Conservation (phyloP, 2,113 vertebrate genomes). For the Mesoclemmys tuberculata region DNA sequence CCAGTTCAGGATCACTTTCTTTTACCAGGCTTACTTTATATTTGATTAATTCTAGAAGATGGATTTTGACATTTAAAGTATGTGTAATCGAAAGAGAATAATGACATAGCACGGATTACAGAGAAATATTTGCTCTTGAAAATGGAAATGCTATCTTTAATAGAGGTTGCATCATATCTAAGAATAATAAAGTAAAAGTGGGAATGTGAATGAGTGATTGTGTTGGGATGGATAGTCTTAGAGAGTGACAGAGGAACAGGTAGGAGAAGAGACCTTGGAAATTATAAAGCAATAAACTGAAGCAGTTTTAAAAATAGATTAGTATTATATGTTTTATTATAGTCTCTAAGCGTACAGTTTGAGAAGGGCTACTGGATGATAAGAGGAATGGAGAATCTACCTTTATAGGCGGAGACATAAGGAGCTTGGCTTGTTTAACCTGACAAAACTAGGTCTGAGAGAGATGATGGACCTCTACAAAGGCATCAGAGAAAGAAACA, state of each 20-base stretch:
- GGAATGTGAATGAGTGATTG: slow-evolving; percentile 14
- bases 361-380: background rate
- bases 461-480: background rate
- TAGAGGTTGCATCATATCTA: slow-evolving; percentile 28
- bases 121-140: slow-evolving; percentile 66
- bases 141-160: slow-evolving; percentile 56
- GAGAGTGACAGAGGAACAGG: background rate
- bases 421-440: background rate
- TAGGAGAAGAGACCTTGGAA: slow-evolving; percentile 7
- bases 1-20: slow-evolving; percentile 40
- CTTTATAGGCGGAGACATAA: background rate
- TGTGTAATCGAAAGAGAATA: slow-evolving; percentile 52
- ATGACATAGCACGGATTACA: slow-evolving; percentile 48
- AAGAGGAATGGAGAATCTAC: background rate
- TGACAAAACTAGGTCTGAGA: background rate
- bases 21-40: slow-evolving; percentile 19
- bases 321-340: background rate
- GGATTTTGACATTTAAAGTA: slow-evolving; percentile 66
- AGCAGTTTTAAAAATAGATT: slow-evolving; percentile 2
- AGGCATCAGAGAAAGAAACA: background rate
- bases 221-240: slow-evolving; percentile 11
- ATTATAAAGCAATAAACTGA: background rate
- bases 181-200: slow-evolving; percentile 40
- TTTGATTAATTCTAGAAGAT: slow-evolving; percentile 51
- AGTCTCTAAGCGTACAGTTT: background rate